Evolutionary conservation across 1,140 invertebrate genomes (phyloP), one percentile per base, ranked within the genome.

Genomic region (Papilio polyxenes): DNA sequence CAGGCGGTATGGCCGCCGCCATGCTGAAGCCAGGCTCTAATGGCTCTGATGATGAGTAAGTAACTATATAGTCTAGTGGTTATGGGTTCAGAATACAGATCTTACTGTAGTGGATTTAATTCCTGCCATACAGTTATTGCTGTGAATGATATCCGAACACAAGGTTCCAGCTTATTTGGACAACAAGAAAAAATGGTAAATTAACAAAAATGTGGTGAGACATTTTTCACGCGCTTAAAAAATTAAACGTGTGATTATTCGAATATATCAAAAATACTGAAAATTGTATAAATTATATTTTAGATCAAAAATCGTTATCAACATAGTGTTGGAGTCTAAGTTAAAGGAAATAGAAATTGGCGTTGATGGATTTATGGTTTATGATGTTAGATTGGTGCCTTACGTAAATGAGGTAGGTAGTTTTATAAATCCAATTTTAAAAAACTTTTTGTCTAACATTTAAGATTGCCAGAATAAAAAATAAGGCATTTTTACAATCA

Each of bases 281-380:
- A 44, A 31, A 31, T 31, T 2, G 3, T 44, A 44, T 15, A 53
- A 15, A 83, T 11, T 74, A 31, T 84, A 75, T 82, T 86, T 51
- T 83, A 94, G 93, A 75, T 92, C 92, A 13, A 91, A 91, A 83
- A 75, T 82, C 49, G 87, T 94, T 40, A 88, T 95, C 40, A 89
- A 90, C 77, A 94, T 91, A 75, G 94, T 96, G 44, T 88, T 95
- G 74, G 89, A 95, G 69, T 92, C 90, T 0, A 96, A 97, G 89
- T 83, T 93, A 49, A 95, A 92, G 51, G 96, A 97, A 90, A 96
- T 96, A 65, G 87, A 95, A 81, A 88, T 90, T n/a, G 96, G 96
- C 8, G 95, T 96, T 0, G 96, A 97, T 90, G 97, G 97, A 5
- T 97, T 97, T 86, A 95, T 97, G 95, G 95, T 97, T 49, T 97